Percentiles rank a stretch among this genome's conserved stretches.
phyloP scores from a whole-genome alignment of 92 coral and sea anemone species.

The Porites cylindrica region DNA sequence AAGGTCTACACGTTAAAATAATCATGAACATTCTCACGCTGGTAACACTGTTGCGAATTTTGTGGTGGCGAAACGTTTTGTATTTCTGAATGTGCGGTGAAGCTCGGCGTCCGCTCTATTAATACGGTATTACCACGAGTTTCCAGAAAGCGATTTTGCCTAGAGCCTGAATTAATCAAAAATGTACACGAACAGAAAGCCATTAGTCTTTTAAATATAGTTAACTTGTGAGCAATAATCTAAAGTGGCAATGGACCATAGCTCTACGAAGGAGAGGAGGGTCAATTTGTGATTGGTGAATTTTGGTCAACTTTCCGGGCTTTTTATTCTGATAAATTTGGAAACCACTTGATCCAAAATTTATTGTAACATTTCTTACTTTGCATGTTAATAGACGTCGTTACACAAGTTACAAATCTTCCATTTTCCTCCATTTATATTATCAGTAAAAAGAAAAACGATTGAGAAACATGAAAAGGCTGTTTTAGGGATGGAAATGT shows the following conservation, averaged over 20 bases:
- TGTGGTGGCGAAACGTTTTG: constrained; percentile 6
- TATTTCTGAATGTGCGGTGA: background rate
- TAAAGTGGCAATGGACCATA: background rate
- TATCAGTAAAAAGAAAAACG: background rate
- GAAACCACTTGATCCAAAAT: constrained; percentile 5
- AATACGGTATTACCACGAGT: background rate
- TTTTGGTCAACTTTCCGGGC: background rate
- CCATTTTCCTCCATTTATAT: background rate
- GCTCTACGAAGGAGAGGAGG: background rate
- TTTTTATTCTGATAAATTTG: background rate
- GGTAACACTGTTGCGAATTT: background rate
- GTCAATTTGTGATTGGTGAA: background rate
- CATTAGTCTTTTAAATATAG: background rate
- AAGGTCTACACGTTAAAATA: constrained; percentile 14
- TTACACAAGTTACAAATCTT: background rate
- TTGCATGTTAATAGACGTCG: background rate
- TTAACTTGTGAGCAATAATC: background rate
- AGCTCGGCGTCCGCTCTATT: constrained; percentile 9
- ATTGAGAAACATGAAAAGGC: too few species aligned
- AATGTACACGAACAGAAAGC: background rate
- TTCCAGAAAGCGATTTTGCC: background rate
- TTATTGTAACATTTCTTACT: constrained; percentile 5
- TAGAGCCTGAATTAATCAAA: background rate
- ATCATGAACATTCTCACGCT: constrained; percentile 33
- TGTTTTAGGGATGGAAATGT: too few species aligned